Evolutionary conservation across 53 echinoderm and acorn worm genomes (phyloP).

Genomic region (Temnopleurus reevesii): DNA sequence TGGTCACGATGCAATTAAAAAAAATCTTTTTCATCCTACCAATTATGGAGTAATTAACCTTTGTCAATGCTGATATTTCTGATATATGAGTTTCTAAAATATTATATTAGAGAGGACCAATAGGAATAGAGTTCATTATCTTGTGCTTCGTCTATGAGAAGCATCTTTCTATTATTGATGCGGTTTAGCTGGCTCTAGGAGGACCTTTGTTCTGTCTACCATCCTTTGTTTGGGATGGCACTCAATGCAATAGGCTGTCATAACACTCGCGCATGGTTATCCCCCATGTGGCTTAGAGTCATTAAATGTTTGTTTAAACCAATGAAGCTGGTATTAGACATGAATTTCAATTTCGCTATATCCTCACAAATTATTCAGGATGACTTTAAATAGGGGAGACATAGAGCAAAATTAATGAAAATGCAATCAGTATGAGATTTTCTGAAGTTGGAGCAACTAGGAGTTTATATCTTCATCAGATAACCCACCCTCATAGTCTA

Average conservation of each 20-base stretch:
- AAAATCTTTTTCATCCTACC: neutral
- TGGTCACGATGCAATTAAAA: neutral
- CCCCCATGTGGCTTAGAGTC: no score
- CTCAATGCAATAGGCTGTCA: neutral
- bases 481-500: no score
- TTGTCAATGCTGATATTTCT: neutral
- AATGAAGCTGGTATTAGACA: no score
- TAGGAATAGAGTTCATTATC: slow-evolving; percentile 16
- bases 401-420: no score
- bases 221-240: slow-evolving; percentile 18
- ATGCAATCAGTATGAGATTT: no score
- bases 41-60: slow-evolving; percentile 9
- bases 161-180: neutral
- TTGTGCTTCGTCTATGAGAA: neutral
- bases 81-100: neutral
- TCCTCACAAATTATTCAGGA: no score
- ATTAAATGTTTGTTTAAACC: no score
- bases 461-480: no score
- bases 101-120: neutral
- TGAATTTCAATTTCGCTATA: no score
- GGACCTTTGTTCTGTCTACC: neutral
- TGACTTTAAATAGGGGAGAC: no score
- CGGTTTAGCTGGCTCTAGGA: neutral
- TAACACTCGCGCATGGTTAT: neutral
- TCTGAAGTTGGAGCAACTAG: no score